Conservation (phyloP, 2,888 invertebrate species). For the Cerceris ruficornis region DNA sequence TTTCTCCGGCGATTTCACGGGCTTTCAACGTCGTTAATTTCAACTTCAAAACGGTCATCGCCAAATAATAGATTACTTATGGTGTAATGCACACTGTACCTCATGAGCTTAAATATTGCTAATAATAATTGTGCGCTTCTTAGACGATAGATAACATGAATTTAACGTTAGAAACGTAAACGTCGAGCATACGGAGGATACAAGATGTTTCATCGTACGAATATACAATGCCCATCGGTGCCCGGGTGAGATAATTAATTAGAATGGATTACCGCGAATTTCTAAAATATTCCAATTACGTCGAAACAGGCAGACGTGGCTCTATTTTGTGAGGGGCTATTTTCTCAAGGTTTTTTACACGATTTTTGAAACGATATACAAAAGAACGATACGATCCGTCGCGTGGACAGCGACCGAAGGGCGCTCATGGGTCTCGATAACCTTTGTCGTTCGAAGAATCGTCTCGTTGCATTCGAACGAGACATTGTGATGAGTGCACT, state of each 20-base stretch:
- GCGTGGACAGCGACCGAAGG: conserved; percentile 27
- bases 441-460: conserved; percentile 24
- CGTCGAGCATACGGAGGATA: conserved; percentile 4
- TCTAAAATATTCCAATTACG: conserved; percentile 41
- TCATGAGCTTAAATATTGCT: conserved; percentile 65
- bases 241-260: conserved; percentile 30
- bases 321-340: conserved; percentile 57
- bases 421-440: conserved; percentile 31
- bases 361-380: conserved; percentile 48
- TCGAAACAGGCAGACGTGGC: conserved; percentile 10
- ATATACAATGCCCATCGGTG: conserved; percentile 39
- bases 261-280: conserved; percentile 24
- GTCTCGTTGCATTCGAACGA: conserved; percentile 34
- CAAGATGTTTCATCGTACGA: conserved; percentile 26
- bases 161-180: conserved; percentile 44
- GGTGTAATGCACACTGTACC: conserved; percentile 56
- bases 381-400: conserved; percentile 16
- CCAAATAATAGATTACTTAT: conserved; percentile 50
- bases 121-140: conserved; percentile 63
- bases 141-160: conserved; percentile 52
- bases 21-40: conserved; percentile 20
- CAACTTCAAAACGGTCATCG: conserved; percentile 30
- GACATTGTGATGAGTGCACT: conserved; percentile 29
- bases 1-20: conserved; percentile 13
- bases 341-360: conserved; percentile 64